Evolutionary conservation across 2,888 invertebrate genomes (phyloP).

Genomic region (Sarcophaga variegata): DNA sequence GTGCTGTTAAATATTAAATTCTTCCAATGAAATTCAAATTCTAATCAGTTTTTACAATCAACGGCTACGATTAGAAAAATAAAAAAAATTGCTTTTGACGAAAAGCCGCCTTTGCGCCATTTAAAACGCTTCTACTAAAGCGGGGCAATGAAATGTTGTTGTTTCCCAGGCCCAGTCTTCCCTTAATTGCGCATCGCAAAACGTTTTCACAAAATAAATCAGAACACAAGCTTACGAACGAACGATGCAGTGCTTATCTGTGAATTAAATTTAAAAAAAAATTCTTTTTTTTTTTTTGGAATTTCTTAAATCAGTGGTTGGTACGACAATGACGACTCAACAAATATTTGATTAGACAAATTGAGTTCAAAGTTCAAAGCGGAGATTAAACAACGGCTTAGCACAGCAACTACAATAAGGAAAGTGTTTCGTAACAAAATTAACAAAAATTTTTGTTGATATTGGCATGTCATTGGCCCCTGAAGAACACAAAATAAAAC

Average conservation of each 20-base stretch:
- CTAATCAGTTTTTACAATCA: too few species aligned
- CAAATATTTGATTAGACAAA: constrained; percentile 52
- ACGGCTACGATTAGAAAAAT: too few species aligned
- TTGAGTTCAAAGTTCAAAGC: constrained; percentile 54
- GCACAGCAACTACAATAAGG: neutral
- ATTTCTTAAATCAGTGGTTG: neutral
- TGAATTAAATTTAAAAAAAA: too few species aligned
- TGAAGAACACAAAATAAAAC: too few species aligned
- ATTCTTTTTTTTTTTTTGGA: neutral
- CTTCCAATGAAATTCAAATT: too few species aligned
- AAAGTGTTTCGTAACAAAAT: neutral
- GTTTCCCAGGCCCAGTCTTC: neutral
- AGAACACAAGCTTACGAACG: neutral
- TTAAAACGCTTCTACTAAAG: neutral
- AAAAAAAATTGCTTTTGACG: neutral
- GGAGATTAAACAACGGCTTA: constrained; percentile 19
- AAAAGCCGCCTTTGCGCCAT: neutral
- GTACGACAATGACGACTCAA: neutral
- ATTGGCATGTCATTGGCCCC: too few species aligned
- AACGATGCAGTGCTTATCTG: neutral
- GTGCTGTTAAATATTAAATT: too few species aligned
- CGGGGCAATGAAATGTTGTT: neutral
- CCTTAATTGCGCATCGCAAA: neutral
- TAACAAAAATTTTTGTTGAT: too few species aligned
- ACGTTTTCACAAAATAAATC: too few species aligned